Base-by-base conservation (phyloP, 2,113 vertebrate genomes). In the Myotis brandtii region DNA sequence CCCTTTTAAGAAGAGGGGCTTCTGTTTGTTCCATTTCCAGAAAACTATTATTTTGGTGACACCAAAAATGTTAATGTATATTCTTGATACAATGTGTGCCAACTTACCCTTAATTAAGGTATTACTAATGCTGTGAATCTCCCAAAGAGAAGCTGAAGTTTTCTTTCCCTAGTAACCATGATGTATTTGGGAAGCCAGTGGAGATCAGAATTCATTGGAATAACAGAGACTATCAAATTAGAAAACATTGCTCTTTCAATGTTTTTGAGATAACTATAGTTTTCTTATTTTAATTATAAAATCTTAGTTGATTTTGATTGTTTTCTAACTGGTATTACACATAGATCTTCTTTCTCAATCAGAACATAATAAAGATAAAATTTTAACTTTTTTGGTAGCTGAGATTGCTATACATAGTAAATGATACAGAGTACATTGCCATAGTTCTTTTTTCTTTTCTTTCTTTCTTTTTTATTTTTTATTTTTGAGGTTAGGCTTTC, bases 241-340 rank as follows among this genome's bases (percentile, higher is more conserved):
- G 40, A 86, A 75, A 95, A 30, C 2, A 16, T 37, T 73, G 21
- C 52, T 59, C 67, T 91, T 34, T 46, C 85, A 67, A 27, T 7
- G 2, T 59, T 75, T 95, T 90, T 50, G 13, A 84, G 9, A 37
- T 85, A 73, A 50, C 27, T 72, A 37, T 86, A 48, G 43, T 83
- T 96, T 70, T 62, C 50, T 89, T 37, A 90, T 70, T 73, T 96
- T 94, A 88, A 32, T 50, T n/a, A 13, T 48, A 25, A 92, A 83
- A 43, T 1, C 21, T 72, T 77, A 85, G 14, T 88, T 72, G 9
- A 52, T 37, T 77, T 81, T 81, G 11, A n/a, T 64, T 81, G 4
- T 89, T 59, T 82, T 86, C 3, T 77, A 86, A 73, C 17, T 54
- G 72, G 2, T 67, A 40, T 37, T 94, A 46, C 8, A 87, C 9